A percentile compares a stretch with the other conserved stretches of the same genome.
Conservation (phyloP, 2,888 invertebrate species). For the Xestia sexstrigata region DNA sequence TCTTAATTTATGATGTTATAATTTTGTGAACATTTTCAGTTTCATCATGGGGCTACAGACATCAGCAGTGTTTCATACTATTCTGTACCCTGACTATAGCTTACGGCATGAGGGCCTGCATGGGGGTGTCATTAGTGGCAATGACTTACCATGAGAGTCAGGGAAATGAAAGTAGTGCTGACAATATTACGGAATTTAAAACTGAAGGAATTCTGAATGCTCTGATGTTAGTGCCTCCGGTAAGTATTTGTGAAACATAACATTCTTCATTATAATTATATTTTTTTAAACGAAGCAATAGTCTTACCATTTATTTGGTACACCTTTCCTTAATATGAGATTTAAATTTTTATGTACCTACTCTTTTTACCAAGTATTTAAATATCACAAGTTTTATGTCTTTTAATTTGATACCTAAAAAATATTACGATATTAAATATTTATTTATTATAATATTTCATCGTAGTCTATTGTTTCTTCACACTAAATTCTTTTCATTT, state of each 20-base stretch:
- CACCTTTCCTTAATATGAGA: background rate
- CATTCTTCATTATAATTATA: background rate
- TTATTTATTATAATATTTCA: too few species aligned
- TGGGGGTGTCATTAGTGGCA: slow-evolving; percentile 38
- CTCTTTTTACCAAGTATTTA: background rate
- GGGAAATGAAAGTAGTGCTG: background rate
- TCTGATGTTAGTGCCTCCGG: slow-evolving; percentile 44
- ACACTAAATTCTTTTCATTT: slow-evolving; percentile 29
- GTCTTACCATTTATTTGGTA: background rate
- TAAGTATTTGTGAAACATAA: slow-evolving; percentile 20
- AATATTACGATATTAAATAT: too few species aligned
- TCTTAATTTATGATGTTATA: background rate
- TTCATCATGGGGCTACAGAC: slow-evolving; percentile 85
- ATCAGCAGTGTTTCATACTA: slow-evolving; percentile 91
- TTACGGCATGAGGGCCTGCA: slow-evolving; percentile 91
- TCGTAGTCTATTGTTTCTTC: background rate
- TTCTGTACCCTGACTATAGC: slow-evolving; percentile 91
- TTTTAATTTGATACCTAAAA: background rate
- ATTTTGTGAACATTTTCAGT: slow-evolving; percentile 50
- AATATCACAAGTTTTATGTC: too few species aligned
- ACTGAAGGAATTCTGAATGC: slow-evolving; percentile 37
- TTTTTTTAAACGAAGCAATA: background rate
- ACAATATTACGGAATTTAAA: slow-evolving; percentile 22
- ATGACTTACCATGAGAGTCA: slow-evolving; percentile 23
- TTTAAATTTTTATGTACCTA: background rate